Evolutionary conservation across 2,888 invertebrate genomes (phyloP).

Genomic region (Bursaphelenchus okinawaensis): DNA sequence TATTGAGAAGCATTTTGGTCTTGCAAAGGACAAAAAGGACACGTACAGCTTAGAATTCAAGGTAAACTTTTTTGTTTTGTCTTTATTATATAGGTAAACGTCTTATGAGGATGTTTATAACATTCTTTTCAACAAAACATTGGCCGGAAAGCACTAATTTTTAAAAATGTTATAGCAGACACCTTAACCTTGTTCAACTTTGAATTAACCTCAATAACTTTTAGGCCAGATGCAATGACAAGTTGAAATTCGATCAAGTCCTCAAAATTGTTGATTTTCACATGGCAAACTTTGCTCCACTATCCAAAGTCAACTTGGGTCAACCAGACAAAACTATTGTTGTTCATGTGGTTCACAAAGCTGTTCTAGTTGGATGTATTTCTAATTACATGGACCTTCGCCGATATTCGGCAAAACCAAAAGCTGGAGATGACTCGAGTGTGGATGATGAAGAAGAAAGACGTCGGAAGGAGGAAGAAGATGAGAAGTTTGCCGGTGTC

Average conservation of each 20-base stretch:
- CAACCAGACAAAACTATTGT: neutral
- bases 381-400: neutral
- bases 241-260: neutral
- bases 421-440: neutral
- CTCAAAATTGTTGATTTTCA: neutral
- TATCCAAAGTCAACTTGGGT: neutral
- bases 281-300: neutral
- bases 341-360: neutral
- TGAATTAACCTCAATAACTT: too few species aligned
- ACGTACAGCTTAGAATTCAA: neutral
- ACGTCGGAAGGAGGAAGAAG: neutral
- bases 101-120: too few species aligned
- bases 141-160: neutral
- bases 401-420: neutral
- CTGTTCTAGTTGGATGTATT: neutral
- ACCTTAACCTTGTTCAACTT: too few species aligned
- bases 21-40: neutral
- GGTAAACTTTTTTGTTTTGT: neutral
- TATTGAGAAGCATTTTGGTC: neutral
- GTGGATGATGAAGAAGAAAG: neutral
- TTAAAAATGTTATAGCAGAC: too few species aligned
- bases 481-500: neutral
- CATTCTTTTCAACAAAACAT: too few species aligned
- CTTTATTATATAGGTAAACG: too few species aligned
- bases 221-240: neutral